Conservation (phyloP, 2,888 invertebrate species). For the Chrysina gloriosa region DNA sequence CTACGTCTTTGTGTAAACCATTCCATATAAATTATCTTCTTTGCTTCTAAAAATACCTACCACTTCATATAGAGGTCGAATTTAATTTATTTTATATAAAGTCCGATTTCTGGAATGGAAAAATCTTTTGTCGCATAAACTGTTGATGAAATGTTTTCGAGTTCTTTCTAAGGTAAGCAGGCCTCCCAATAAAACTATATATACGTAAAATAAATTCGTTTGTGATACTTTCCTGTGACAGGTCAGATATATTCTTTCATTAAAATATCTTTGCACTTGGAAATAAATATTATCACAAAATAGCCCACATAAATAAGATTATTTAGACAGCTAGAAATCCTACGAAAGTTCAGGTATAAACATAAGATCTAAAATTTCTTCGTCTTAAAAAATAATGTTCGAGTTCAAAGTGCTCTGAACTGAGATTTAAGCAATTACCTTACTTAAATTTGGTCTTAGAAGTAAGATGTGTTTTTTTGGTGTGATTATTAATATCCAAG, state of each 20-base stretch:
- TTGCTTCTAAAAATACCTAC: slow-evolving; percentile 22
- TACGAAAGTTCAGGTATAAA: slow-evolving; percentile 10
- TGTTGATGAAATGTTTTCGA: slow-evolving; percentile 36
- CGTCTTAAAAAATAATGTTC: slow-evolving; percentile 7
- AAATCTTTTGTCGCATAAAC: slow-evolving; percentile 33
- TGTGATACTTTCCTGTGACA: slow-evolving; percentile 35
- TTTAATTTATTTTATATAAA: slow-evolving; percentile 37
- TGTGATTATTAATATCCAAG: no score
- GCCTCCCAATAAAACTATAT: slow-evolving; percentile 24
- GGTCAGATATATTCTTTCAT: slow-evolving; percentile 36
- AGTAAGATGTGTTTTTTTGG: no score
- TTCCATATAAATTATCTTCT: slow-evolving; percentile 31
- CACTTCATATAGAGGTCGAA: slow-evolving; percentile 29
- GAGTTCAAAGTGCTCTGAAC: no score
- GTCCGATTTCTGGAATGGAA: slow-evolving; percentile 13
- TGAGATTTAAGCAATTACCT: no score
- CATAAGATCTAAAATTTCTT: slow-evolving; percentile 17
- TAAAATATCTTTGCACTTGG: slow-evolving; percentile 27
- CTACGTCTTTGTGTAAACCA: slow-evolving; percentile 31
- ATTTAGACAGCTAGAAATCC: slow-evolving; percentile 31
- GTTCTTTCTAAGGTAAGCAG: slow-evolving; percentile 10
- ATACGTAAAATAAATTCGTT: slow-evolving; percentile 34
- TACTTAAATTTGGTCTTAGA: no score
- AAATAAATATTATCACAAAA: slow-evolving; percentile 37
- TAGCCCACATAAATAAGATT: slow-evolving; percentile 36